Evolutionary conservation across 2,113 vertebrate species (phyloP).

Genomic region (Cinclus mexicanus): DNA sequence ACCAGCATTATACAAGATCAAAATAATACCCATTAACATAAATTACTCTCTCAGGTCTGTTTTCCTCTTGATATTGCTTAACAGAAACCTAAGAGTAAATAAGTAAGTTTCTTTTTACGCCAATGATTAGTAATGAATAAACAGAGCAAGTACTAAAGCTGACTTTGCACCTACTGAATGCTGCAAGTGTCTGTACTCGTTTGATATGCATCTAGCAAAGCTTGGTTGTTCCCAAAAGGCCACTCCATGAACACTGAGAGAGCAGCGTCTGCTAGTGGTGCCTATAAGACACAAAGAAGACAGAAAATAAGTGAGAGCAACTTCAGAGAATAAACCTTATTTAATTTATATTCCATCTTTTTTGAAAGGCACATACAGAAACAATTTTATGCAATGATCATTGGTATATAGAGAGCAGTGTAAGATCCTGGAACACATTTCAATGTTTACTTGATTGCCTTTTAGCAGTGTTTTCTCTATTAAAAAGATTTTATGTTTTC

Average conservation of each 20-base stretch:
- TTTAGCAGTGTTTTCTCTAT: neutral
- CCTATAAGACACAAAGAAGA: constrained; percentile 83
- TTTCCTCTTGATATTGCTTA: constrained; percentile 8
- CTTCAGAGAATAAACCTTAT: neutral
- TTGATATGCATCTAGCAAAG: constrained; percentile 99
- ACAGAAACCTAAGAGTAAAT: constrained; percentile 42
- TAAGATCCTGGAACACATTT: neutral
- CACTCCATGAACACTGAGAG: constrained; percentile 95
- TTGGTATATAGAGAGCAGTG: neutral
- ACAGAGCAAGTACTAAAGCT: constrained; percentile 89
- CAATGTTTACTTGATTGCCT: neutral
- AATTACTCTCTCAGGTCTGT: neutral
- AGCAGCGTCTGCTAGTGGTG: constrained; percentile 99
- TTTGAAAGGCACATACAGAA: neutral
- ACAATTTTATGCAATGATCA: neutral
- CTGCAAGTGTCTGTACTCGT: constrained; percentile 99
- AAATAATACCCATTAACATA: constrained; percentile 11
- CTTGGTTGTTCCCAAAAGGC: constrained; percentile 99
- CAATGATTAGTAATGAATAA: constrained; percentile 79
- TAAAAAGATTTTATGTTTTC: neutral
- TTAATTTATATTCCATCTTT: neutral
- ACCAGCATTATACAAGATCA: neutral
- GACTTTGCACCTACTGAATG: constrained; percentile 99
- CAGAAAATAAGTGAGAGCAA: constrained; percentile 59
- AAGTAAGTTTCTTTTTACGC: constrained; percentile 46